Conservation (phyloP, 2,888 invertebrate genomes). For the Chaitophorus viminalis region DNA sequence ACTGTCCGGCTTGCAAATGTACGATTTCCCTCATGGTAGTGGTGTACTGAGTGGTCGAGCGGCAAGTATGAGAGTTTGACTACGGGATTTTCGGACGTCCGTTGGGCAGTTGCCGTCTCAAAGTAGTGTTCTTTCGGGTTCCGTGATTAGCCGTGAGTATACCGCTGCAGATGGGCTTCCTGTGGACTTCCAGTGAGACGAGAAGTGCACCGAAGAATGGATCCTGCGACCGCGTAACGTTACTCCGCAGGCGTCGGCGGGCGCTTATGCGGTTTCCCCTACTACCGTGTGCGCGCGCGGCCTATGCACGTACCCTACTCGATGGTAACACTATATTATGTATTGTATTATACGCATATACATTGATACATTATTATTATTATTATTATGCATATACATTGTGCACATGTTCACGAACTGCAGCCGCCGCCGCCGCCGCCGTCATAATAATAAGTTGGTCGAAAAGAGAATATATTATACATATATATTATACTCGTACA, state of each 20-base stretch:
- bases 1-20: slow-evolving; percentile 93
- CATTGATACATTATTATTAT: not conserved
- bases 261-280: slow-evolving; percentile 58
- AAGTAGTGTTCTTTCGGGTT: not conserved
- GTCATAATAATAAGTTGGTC: not conserved
- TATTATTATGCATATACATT: too few relatives aligned
- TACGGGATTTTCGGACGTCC: not conserved
- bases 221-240: slow-evolving; percentile 21
- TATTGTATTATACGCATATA: not conserved
- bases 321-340: slow-evolving; percentile 9
- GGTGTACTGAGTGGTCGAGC: not conserved
- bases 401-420: not conserved
- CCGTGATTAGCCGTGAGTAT: not conserved
- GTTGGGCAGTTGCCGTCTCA: not conserved
- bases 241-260: not conserved
- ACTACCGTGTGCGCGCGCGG: slow-evolving; percentile 37
- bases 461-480: not conserved
- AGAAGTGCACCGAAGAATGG: slow-evolving; percentile 46
- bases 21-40: slow-evolving; percentile 91
- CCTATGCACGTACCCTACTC: not conserved
- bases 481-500: too few relatives aligned
- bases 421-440: not conserved
- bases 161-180: not conserved
- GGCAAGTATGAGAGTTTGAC: not conserved
- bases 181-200: slow-evolving; percentile 46